phyloP scores from a whole-genome alignment of 2,888 invertebrate genomes.

The Siphonodentalium dalli region DNA sequence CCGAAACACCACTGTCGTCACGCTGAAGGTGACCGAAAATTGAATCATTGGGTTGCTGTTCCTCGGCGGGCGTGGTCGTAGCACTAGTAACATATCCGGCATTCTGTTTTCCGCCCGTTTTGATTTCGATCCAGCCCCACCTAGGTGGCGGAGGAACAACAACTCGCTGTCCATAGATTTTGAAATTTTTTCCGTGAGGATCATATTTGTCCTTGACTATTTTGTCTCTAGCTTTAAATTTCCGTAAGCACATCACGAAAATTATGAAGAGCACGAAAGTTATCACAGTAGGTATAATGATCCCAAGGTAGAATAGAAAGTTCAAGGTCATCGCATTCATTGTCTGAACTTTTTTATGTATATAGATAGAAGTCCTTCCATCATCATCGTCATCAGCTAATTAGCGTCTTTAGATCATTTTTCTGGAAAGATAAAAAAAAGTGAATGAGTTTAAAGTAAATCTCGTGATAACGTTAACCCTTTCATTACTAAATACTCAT shows the following conservation, averaged over 20 bases:
- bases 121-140: neutral
- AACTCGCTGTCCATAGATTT: conserved; percentile 33
- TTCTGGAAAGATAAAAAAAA: no score
- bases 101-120: conserved; percentile 2
- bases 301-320: conserved; percentile 57
- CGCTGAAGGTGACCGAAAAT: no score
- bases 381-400: no score
- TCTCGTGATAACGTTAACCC: no score
- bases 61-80: no score
- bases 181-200: conserved; percentile 42
- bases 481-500: no score
- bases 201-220: conserved; percentile 50
- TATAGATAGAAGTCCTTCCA: no score
- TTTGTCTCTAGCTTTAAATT: conserved; percentile 41
- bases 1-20: conserved; percentile 48
- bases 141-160: conserved; percentile 39
- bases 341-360: no score
- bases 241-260: conserved; percentile 58
- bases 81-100: no score
- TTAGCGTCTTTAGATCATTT: no score
- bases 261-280: conserved; percentile 54
- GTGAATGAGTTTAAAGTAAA: no score
- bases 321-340: conserved; percentile 39
- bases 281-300: conserved; percentile 55
- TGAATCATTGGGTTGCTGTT: no score